These are phyloP conservation scores for Parthenolecanium corni DNA, from an alignment of 2,888 invertebrate species.

Conservation along the genomic window DNA sequence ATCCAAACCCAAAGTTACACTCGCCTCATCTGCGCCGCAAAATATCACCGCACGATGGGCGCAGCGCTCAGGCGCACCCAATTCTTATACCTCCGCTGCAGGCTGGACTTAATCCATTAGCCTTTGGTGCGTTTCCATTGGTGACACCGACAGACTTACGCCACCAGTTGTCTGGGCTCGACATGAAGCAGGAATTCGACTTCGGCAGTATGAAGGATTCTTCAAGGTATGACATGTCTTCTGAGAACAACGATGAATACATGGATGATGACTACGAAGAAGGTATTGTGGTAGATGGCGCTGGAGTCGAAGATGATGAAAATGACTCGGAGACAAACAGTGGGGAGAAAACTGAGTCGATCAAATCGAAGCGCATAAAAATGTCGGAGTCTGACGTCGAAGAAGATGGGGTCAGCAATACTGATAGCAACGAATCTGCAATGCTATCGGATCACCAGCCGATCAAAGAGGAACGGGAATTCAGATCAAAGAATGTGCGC, in stretches of 20 bases:
- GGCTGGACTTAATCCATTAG: conserved; percentile 54
- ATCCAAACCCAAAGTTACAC: conserved; percentile 95
- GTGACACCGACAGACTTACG: conserved; percentile 48
- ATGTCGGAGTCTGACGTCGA: conserved; percentile 46
- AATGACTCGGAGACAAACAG: conserved; percentile 25
- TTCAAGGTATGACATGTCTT: conserved; percentile 40
- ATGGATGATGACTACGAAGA: conserved; percentile 54
- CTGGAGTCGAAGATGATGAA: conserved; percentile 39
- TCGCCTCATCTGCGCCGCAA: conserved; percentile 87
- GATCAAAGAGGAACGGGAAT: conserved; percentile 43
- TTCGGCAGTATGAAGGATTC: conserved; percentile 50
- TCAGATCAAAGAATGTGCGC: conserved; percentile 55
- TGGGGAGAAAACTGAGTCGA: conserved; percentile 20
- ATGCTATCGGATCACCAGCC: conserved; percentile 46
- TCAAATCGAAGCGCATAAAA: conserved; percentile 36
- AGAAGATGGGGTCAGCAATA: conserved; percentile 46
- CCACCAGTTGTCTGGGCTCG: conserved; percentile 45
- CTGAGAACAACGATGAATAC: conserved; percentile 38
- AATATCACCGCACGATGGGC: conserved; percentile 86
- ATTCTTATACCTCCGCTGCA: conserved; percentile 63
- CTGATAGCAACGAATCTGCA: conserved; percentile 47
- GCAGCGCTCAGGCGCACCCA: conserved; percentile 76
- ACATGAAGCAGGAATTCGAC: conserved; percentile 47
- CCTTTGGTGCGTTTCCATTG: conserved; percentile 67
- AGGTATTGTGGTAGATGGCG: conserved; percentile 61